These are phyloP conservation scores for Trachelus tabidus DNA, from an alignment of 2,888 invertebrate genomes.

Conservation along the genomic window DNA sequence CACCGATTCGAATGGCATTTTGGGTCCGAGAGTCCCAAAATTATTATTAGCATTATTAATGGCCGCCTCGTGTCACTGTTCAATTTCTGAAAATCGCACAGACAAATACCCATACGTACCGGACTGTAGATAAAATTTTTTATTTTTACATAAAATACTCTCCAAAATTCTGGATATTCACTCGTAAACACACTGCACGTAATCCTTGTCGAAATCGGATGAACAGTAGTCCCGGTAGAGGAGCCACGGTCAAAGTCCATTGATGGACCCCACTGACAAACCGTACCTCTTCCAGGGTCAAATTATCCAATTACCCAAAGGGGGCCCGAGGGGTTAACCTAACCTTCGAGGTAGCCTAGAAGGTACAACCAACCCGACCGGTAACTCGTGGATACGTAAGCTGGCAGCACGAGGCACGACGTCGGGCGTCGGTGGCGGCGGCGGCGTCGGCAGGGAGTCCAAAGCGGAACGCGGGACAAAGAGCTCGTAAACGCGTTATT, in stretches of 20 bases:
- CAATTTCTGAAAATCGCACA: too few relatives aligned
- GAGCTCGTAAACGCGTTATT: conserved; percentile 64
- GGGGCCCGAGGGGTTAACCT: conserved; percentile 8
- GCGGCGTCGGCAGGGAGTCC: conserved; percentile 5
- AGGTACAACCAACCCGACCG: too few relatives aligned
- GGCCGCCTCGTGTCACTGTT: conserved; percentile 34
- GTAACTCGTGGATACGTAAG: not conserved
- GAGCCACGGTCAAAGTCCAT: not conserved
- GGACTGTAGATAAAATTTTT: too few relatives aligned
- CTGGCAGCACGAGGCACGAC: not conserved
- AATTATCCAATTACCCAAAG: conserved; percentile 60
- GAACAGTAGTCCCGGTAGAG: not conserved
- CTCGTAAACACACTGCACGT: too few relatives aligned
- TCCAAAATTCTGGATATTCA: too few relatives aligned
- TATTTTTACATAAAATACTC: too few relatives aligned
- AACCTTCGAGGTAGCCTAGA: too few relatives aligned
- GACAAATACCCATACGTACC: too few relatives aligned
- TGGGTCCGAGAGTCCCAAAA: conserved; percentile 44
- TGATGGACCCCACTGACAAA: not conserved
- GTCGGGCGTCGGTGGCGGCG: not conserved
- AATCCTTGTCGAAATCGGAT: too few relatives aligned
- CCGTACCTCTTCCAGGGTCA: conserved; percentile 42
- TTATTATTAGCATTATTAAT: conserved; percentile 64
- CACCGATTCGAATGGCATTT: too few relatives aligned
- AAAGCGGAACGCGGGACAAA: conserved; percentile 20